These are phyloP conservation scores for Ceuthmochares aereus DNA, from an alignment of 2,113 vertebrate genomes.

Conservation along the genomic window DNA sequence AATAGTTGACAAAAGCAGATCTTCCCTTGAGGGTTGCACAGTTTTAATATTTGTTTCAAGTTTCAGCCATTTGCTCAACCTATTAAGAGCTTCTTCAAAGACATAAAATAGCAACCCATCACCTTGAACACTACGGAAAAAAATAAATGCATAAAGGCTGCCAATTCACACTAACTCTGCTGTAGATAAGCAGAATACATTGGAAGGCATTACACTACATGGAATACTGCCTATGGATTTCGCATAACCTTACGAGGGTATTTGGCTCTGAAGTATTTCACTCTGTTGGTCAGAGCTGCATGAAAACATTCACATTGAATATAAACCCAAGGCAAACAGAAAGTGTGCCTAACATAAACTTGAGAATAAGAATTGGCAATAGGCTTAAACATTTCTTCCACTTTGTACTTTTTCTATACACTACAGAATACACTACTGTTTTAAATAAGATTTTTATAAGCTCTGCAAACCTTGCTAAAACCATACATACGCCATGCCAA, in stretches of 20 bases:
- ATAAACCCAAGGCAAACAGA: neutral
- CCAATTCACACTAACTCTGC: neutral
- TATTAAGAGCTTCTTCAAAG: conserved; percentile 46
- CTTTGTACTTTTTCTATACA: neutral
- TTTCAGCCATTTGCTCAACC: conserved; percentile 46
- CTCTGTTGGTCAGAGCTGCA: neutral
- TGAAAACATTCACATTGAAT: neutral
- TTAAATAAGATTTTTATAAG: neutral
- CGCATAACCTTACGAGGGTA: neutral
- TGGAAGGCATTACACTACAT: neutral
- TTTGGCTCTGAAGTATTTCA: neutral
- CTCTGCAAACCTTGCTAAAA: neutral
- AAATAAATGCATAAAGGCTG: neutral
- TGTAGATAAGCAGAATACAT: neutral
- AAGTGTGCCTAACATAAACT: neutral
- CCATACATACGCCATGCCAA: neutral
- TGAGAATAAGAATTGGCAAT: neutral
- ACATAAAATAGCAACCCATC: neutral
- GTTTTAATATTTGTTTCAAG: conserved; percentile 48
- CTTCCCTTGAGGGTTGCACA: neutral
- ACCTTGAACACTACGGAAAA: neutral
- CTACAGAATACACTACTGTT: neutral
- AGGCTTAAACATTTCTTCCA: neutral
- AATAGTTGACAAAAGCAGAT: conserved; percentile 7
- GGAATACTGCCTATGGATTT: neutral